Evolutionary conservation across 2,113 vertebrate genomes (phyloP).

Genomic region (Puntigrus tetrazona): DNA sequence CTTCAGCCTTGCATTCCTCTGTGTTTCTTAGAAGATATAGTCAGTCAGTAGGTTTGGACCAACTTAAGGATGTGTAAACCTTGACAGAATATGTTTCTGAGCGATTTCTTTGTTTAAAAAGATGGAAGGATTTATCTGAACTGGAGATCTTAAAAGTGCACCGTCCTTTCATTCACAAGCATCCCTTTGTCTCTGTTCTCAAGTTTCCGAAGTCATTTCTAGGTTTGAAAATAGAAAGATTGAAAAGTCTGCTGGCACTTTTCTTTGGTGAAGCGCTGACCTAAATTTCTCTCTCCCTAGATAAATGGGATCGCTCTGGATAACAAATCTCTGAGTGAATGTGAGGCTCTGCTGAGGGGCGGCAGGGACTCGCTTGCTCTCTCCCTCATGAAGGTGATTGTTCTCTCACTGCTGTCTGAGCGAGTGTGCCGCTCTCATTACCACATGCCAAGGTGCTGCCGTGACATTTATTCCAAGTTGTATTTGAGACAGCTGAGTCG

Average conservation of each 20-base stretch:
- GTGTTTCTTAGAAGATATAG: neutral
- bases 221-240: constrained; percentile 51
- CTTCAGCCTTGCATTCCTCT: neutral
- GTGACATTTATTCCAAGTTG: neutral
- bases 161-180: neutral
- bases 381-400: constrained; percentile 92
- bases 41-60: neutral
- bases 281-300: constrained; percentile 73
- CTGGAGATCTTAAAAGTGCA: neutral
- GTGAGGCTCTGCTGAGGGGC: constrained; percentile 90
- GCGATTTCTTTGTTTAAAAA: constrained; percentile 18
- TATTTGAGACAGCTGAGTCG: constrained; percentile 5
- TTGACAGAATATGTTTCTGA: neutral
- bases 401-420: constrained; percentile 26
- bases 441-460: constrained; percentile 17
- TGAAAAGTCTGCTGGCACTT: constrained; percentile 45
- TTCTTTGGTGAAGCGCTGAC: constrained; percentile 52
- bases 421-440: constrained; percentile 35
- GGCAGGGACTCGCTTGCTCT: constrained; percentile 91
- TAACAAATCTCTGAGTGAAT: constrained; percentile 96
- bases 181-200: neutral
- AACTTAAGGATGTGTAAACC: neutral
- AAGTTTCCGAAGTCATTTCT: constrained; percentile 17
- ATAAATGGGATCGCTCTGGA: constrained; percentile 97
- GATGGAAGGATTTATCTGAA: neutral